Evolutionary conservation across 1,140 invertebrate genomes (phyloP), one percentile per base, ranked within the genome.

Genomic region (Wiebesia pumilae): DNA sequence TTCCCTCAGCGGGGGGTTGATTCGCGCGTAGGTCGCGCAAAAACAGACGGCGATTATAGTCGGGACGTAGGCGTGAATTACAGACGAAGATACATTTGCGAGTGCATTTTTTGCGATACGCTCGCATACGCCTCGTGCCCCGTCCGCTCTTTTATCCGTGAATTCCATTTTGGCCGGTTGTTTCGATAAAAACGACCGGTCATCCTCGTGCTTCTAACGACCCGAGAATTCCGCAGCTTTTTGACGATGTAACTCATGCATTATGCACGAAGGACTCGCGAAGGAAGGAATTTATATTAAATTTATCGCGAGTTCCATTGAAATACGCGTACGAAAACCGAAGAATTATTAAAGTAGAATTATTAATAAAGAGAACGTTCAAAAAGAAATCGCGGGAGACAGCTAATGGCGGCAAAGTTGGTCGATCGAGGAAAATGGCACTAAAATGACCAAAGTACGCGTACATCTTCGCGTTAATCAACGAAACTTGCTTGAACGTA

Each of bases 31-130:
- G 88, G 89, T 87, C 89, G 90, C 89, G 90, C 89, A 91, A 91
- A 91, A 91, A 91, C 83, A 86, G 75, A 85, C 88, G 83, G 86
- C 86, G 88, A 90, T 90, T 89, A 88, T 88, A 83, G 88, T 47
- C 35, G 65, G 3, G 62, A 86, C 90, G 91, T 92, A 88, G 91
- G 92, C 89, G 92, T 91, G 89, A 92, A 92, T 91, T 92, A 91
- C 91, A 88, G 89, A 89, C 90, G 89, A 89, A 88, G 88, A 90
- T 91, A 90, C 90, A 91, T 92, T 89, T 89, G 86, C 87, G 87
- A 51, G 27, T 51, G 75, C 35, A 27, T 67, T 69, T 82, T 40
- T 40, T 81, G 16, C 27, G 62, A 7, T 4, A 24, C 1, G 38
- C 33, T 40, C 47, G 67, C 65, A 40, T n/a, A n/a, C 43, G 27